phyloP scores from a whole-genome alignment of 92 coral and sea anemone genomes.

The Paramuricea clavata region DNA sequence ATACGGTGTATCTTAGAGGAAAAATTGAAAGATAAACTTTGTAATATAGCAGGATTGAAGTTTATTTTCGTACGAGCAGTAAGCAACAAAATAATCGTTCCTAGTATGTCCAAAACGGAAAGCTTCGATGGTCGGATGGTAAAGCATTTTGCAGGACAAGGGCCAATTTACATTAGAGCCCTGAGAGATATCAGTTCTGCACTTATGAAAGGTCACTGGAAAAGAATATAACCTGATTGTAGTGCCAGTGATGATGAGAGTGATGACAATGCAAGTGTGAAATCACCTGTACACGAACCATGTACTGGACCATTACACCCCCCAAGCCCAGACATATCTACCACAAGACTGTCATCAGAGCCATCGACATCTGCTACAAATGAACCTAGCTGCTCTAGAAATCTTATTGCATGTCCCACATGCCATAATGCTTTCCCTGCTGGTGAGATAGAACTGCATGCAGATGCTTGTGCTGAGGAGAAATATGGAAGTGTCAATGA shows the following conservation, averaged over 20 bases:
- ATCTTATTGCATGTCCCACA: conserved; percentile 2
- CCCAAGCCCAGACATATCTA: neutral
- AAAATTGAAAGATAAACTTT: conserved; percentile 22
- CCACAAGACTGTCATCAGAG: neutral
- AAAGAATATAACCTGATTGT: neutral
- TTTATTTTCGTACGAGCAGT: too few species aligned
- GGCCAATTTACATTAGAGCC: conserved; percentile 44
- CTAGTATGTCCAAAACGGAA: conserved; percentile 7
- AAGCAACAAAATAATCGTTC: conserved; percentile 33
- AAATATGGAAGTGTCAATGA: conserved; percentile 18
- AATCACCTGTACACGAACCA: neutral
- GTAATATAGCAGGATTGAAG: neutral
- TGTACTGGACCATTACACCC: neutral
- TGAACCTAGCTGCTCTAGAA: neutral
- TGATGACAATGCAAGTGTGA: neutral
- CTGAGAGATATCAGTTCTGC: conserved; percentile 15
- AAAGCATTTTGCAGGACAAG: conserved; percentile 44
- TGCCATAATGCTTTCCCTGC: neutral
- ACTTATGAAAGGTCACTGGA: neutral
- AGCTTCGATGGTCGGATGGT: conserved; percentile 35
- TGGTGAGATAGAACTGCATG: conserved; percentile 2
- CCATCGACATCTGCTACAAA: neutral
- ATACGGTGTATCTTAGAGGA: conserved; percentile 14
- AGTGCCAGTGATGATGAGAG: conserved; percentile 16
- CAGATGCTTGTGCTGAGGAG: conserved; percentile 30